Evolutionary conservation across 1,140 invertebrate species (phyloP).

Genomic region (Drosophila burlai): DNA sequence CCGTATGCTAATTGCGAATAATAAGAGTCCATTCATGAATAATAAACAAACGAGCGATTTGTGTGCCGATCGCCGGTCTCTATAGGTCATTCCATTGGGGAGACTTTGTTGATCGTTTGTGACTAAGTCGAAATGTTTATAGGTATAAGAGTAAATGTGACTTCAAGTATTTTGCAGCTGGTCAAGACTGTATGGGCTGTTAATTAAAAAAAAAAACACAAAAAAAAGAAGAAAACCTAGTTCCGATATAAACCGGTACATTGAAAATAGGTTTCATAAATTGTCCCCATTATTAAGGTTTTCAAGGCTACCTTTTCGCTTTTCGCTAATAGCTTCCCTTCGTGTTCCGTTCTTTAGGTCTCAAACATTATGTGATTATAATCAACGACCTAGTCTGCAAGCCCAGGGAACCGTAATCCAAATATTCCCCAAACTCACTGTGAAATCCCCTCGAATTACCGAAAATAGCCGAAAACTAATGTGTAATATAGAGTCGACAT

Average conservation of each 20-base stretch:
- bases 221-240: neutral
- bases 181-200: conserved; percentile 8
- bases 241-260: neutral
- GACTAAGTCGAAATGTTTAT: conserved; percentile 30
- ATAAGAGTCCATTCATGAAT: conserved; percentile 51
- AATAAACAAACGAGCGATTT: conserved; percentile 56
- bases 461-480: conserved; percentile 2
- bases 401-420: neutral
- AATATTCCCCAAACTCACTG: too few species aligned
- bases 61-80: conserved; percentile 33
- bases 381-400: conserved; percentile 18
- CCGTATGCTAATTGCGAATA: conserved; percentile 50
- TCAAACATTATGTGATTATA: conserved; percentile 33
- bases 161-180: conserved; percentile 25
- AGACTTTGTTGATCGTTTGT: conserved; percentile 34
- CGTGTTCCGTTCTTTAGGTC: neutral
- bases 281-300: conserved; percentile 4
- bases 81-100: conserved; percentile 37
- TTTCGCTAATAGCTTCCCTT: conserved; percentile 19
- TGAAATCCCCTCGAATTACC: neutral
- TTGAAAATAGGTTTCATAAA: neutral
- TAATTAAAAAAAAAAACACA: conserved; percentile 6
- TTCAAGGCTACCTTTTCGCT: conserved; percentile 13
- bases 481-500: conserved; percentile 8
- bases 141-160: neutral